phyloP scores from a whole-genome alignment of 2,888 invertebrate genomes.

The Agrotis exclamationis region DNA sequence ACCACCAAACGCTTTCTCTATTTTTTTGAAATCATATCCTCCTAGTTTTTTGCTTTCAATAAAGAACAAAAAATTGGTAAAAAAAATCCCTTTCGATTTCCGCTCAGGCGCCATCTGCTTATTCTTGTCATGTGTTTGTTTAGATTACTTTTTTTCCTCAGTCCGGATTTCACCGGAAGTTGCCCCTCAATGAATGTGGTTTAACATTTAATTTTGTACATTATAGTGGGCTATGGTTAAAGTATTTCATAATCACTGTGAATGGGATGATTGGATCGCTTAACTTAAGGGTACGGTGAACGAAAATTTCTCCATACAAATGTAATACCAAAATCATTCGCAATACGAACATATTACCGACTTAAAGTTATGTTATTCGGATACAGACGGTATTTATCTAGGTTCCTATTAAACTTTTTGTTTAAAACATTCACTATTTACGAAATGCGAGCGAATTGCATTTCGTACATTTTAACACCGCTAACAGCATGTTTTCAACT shows the following conservation, averaged over 20 bases:
- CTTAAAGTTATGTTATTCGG: too few species aligned
- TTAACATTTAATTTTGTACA: constrained; percentile 79
- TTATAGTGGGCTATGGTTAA: constrained; percentile 65
- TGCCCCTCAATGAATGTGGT: constrained; percentile 76
- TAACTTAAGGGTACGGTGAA: too few species aligned
- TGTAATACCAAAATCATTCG: too few species aligned
- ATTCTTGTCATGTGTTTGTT: constrained; percentile 87
- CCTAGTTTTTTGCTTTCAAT: constrained; percentile 80
- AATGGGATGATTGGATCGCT: constrained; percentile 47
- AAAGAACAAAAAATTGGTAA: constrained; percentile 71
- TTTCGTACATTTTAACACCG: too few species aligned
- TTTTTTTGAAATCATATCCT: constrained; percentile 78
- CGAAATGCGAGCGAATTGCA: too few species aligned
- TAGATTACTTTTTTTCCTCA: constrained; percentile 81
- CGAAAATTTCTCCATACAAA: too few species aligned
- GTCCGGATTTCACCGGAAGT: constrained; percentile 87
- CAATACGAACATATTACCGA: too few species aligned
- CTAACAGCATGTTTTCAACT: too few species aligned
- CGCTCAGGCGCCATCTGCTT: constrained; percentile 89
- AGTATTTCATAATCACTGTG: constrained; percentile 49
- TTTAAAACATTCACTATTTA: too few species aligned
- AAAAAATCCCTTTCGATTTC: constrained; percentile 90
- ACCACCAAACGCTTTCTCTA: constrained; percentile 80
- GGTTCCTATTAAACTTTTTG: too few species aligned
- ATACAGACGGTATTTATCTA: too few species aligned